Base-by-base conservation (phyloP, 2,797 vertebrate genomes). In the Ibycter americanus region DNA sequence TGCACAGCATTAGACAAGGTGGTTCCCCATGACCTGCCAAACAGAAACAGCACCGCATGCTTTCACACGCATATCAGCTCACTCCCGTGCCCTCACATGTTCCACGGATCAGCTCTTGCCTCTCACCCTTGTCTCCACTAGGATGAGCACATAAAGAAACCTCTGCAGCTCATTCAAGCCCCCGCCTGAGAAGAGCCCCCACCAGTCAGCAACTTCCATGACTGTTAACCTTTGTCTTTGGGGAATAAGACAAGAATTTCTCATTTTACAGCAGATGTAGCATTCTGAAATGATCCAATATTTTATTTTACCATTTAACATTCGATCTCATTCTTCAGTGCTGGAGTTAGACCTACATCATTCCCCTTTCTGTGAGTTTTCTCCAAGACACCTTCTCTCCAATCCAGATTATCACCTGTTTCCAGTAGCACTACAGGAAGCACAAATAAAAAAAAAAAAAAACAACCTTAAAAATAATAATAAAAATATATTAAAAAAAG, bases 11-110 rank as follows among this genome's bases (percentile, higher is more conserved):
- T 9, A 84, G 62, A 59, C 4, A 52, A 56, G 1, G 25, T 9
- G 22, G 40, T 62, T 68, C 52, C 29, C 22, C 31, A 11, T 6
- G 6, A 87, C 61, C 25, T 42, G 20, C 13, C 40, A 52, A 83
- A 52, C 31, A 70, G 38, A 47, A 63, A 46, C 36, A 58, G 29
- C 32, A 19, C 11, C 7, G 47, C 18, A 3, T 8, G 10, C 25
- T 83, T 73, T 62, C 46, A 66, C 63, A 80, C n/a, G 11, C 3
- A 0, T 2, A 42, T 16, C 22, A 17, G 11, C 52, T 70, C 55
- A 3, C 3, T 90, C 29, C 72, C 18, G n/a, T 1, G 3, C 59
- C 49, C n/a, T 91, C 15, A 40, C 25, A 20, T 0, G 0, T 54
- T 46, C 55, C 47, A 11, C 2, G 2, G 38, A 51, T 73, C 67